A percentile compares a stretch with the other conserved stretches of the same genome.
These are phyloP conservation scores for Phengaris alcon DNA, from an alignment of 2,888 invertebrate species.

Conservation along the genomic window DNA sequence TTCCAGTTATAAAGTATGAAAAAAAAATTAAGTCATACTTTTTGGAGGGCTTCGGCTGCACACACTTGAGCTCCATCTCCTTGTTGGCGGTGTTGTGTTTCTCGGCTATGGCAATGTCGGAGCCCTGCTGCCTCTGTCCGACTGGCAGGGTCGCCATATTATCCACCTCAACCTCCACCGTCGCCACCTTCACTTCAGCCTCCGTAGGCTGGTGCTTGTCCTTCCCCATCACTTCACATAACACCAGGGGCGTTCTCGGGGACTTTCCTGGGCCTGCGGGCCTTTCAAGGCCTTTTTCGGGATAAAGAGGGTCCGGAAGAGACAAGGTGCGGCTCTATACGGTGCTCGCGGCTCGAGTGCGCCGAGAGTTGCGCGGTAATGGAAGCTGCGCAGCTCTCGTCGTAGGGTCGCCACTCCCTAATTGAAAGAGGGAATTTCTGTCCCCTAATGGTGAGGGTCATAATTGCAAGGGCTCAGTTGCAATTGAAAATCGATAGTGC, in stretches of 20 bases:
- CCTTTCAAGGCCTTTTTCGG: conserved; percentile 39
- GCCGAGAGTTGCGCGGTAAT: conserved; percentile 71
- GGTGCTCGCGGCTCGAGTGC: conserved; percentile 58
- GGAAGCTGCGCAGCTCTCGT: conserved; percentile 68
- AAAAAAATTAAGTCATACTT: conserved; percentile 78
- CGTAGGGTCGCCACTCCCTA: conserved; percentile 66
- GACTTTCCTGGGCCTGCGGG: conserved; percentile 33
- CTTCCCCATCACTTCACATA: conserved; percentile 64
- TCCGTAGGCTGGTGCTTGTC: conserved; percentile 76
- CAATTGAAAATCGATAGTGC: conserved; percentile 27
- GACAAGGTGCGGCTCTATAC: conserved; percentile 60
- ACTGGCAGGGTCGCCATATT: conserved; percentile 94
- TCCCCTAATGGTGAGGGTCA: conserved; percentile 40
- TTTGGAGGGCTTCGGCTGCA: conserved; percentile 90
- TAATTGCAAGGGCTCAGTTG: conserved; percentile 24
- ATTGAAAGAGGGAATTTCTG: conserved; percentile 53
- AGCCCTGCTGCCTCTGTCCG: conserved; percentile 84
- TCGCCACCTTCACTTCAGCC: conserved; percentile 92
- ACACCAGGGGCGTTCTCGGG: no score
- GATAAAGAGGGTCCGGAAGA: conserved; percentile 63
- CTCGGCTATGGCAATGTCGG: conserved; percentile 86
- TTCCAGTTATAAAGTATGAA: background rate
- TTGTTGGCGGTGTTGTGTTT: conserved; percentile 91
- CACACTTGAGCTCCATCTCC: conserved; percentile 92
- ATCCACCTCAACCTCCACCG: conserved; percentile 92